Base-by-base conservation (phyloP, 2,113 vertebrate genomes). In the Brachyhypopomus occidentalis region DNA sequence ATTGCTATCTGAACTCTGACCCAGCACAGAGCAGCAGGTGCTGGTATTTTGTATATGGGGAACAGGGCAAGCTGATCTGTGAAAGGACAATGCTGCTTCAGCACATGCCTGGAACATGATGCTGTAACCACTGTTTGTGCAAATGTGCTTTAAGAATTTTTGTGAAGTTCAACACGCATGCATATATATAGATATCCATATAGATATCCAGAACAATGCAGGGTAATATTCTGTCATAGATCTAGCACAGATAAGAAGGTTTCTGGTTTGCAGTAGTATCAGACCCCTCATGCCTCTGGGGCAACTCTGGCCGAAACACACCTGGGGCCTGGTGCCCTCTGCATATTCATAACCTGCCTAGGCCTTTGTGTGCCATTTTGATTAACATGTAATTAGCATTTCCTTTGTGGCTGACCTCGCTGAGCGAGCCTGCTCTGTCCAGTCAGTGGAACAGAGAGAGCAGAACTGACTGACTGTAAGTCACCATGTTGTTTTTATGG, bases 1-100 rank as follows among this genome's bases (percentile, higher is more conserved):
- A 56, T 73, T 73, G 73, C 64, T 74, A 71, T 74, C 67, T 84
- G 83, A 84, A 77, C 66, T 80, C 72, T 78, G 79, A 64, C 75
- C 77, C 23, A 36, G 62, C 27, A 52, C 48, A 36, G 30, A 69
- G 70, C 79, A 66, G 79, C 79, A 66, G 79, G 69, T 20, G 71
- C 56, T 66, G 71, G 77, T 16, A 16, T 70, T 67, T 56, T 25
- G 38, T 45, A 16, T 20, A 80, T 52, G 41, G 20, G 5, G 59
- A 74, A 74, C 56, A 19, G n/a, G 20, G 27, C 58, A 20, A 70
- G 27, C 5, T 79, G 41, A 41, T 72, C 72, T 34, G 25, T 71
- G 7, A 75, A 60, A 76, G 36, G 63, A 36, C 66, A 60, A 76
- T 52, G 22, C 5, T 38, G 12, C 64, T 60, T 60, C 48, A 62